These are phyloP conservation scores for Rhinogobio ventralis DNA, from an alignment of 2,797 vertebrate species.

Conservation along the genomic window DNA sequence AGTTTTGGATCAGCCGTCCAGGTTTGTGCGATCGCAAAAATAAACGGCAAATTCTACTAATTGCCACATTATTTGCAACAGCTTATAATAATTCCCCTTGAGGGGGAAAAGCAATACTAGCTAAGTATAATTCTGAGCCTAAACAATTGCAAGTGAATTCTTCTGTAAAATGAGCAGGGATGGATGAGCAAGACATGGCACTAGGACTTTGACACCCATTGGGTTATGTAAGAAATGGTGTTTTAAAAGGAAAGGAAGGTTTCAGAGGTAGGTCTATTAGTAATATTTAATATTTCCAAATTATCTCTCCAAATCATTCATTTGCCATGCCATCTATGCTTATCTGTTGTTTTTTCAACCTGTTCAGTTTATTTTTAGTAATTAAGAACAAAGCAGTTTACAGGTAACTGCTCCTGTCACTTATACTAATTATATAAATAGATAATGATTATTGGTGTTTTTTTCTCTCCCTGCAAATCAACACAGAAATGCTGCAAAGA, in stretches of 20 bases:
- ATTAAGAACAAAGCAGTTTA: not conserved
- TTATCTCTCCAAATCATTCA: not conserved
- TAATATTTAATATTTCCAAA: not conserved
- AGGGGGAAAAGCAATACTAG: too few relatives aligned
- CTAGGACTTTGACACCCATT: not conserved
- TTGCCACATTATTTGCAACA: not conserved
- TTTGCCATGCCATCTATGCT: not conserved
- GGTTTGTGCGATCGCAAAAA: not conserved
- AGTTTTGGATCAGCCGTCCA: not conserved
- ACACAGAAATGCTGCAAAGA: not conserved
- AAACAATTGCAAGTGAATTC: not conserved
- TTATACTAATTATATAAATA: not conserved
- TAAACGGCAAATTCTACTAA: not conserved
- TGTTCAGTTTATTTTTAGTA: not conserved
- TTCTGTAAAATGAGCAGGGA: not conserved
- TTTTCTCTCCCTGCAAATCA: not conserved
- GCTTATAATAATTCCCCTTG: too few relatives aligned
- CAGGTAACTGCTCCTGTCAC: too few relatives aligned
- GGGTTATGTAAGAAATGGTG: not conserved
- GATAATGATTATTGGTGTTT: not conserved
- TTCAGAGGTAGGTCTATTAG: not conserved
- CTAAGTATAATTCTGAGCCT: not conserved
- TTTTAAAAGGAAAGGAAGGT: not conserved
- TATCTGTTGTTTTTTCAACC: not conserved
- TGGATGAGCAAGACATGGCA: not conserved